Base-by-base conservation (phyloP, 2,797 vertebrate species). In the Lates japonicus region DNA sequence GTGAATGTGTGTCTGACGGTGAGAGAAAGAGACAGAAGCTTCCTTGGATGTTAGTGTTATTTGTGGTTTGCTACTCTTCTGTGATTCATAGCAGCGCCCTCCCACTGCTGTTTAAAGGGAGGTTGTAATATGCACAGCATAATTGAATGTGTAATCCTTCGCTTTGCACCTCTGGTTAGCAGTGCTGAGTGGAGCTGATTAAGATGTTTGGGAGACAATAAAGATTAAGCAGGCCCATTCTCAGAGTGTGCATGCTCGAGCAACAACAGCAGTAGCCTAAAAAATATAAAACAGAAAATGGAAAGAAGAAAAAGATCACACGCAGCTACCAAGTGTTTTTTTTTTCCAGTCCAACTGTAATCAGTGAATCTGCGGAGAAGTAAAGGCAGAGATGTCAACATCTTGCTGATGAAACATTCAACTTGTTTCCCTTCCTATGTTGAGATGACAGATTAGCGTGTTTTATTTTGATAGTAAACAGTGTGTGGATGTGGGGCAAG, bases 131-230 rank as follows among this genome's bases (percentile, higher is more conserved):
- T 78, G 91, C 72, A 60, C 82, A 66, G 72, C 69, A 65, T 91
- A 90, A 93, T 89, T 90, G 84, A 80, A 91, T 79, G 88, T 88
- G 86, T 89, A 89, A 93, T 91, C 87, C 81, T 82, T 89, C 91
- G 78, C 83, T 86, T 90, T 85, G 81, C 89, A 89, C 86, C 84
- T 88, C 76, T 86, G 79, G 78, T 90, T 86, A 91, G 87, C 74
- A 80, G 80, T 25, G 81, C 85, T 66, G 90, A 91, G 76, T 80
- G 87, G 76, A 81, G 78, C 86, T 87, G 88, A 92, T 92, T 90
- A 91, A 88, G 89, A 92, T 84, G 88, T 91, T 88, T 46, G 72
- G 70, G 29, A 87, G 88, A 91, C 88, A 85, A 82, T 91, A 82
- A 85, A 87, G 87, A 88, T 83, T 62, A 82, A 70, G 66, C 52